These are phyloP conservation scores for Prolemur simus DNA, from an alignment of 2,113 vertebrate species.

Conservation along the genomic window DNA sequence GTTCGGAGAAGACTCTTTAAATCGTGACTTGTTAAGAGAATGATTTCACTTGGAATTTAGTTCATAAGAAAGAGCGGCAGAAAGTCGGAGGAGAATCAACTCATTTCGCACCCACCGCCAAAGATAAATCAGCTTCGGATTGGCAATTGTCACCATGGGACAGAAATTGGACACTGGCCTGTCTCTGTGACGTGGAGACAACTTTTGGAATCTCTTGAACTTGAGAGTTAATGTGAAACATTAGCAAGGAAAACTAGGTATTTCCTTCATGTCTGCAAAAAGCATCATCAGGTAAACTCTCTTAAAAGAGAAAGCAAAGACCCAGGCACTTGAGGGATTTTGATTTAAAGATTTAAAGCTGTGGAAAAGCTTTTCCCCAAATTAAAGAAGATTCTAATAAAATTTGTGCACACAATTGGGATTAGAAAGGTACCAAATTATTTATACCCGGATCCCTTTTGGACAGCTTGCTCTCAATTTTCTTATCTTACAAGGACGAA, in stretches of 20 bases:
- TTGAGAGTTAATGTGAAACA: neutral
- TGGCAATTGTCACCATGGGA: accelerated
- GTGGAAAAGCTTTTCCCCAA: neutral
- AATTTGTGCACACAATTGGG: neutral
- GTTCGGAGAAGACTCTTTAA: neutral
- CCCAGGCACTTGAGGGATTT: neutral
- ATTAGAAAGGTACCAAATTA: neutral
- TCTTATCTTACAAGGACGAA: neutral
- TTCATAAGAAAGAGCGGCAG: neutral
- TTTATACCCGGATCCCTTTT: neutral
- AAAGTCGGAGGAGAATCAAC: neutral
- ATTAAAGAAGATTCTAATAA: neutral
- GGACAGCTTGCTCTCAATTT: neutral
- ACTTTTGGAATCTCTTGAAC: neutral
- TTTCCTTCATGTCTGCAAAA: neutral
- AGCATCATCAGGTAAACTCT: neutral
- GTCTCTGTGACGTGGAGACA: neutral
- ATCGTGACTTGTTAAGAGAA: neutral
- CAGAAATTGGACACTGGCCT: neutral
- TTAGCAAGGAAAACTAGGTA: neutral
- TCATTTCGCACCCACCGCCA: too few relatives aligned
- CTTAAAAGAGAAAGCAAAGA: neutral
- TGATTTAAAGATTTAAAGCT: neutral
- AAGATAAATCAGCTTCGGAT: neutral
- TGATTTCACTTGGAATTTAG: neutral